These are phyloP conservation scores for Stegastes partitus DNA, from an alignment of 2,113 vertebrate genomes.

Conservation along the genomic window DNA sequence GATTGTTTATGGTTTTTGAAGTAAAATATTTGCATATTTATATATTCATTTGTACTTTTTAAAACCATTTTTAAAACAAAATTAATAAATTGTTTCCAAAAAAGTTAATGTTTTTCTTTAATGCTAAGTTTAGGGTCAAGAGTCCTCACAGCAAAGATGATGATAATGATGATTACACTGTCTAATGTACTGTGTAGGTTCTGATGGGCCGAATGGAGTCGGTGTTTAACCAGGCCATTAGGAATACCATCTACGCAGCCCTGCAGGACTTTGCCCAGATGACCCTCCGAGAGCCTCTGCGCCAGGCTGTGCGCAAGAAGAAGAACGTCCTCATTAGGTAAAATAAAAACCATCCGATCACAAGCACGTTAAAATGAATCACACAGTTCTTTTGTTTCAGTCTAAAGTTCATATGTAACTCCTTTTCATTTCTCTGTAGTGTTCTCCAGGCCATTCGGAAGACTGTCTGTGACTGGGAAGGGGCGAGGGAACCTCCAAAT, in stretches of 20 bases:
- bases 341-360: not conserved
- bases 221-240: slow-evolving; percentile 98
- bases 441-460: slow-evolving; percentile 99
- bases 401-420: not conserved
- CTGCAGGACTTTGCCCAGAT: slow-evolving; percentile 99
- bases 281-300: slow-evolving; percentile 93
- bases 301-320: slow-evolving; percentile 98
- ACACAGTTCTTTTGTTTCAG: not conserved
- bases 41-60: too few species aligned
- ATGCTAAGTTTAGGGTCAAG: not conserved
- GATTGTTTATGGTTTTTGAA: too few species aligned
- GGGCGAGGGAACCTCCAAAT: slow-evolving; percentile 95
- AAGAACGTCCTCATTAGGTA: slow-evolving; percentile 99
- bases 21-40: too few species aligned
- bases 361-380: not conserved
- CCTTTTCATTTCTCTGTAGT: slow-evolving; percentile 71
- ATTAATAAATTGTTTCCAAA: too few species aligned
- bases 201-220: slow-evolving; percentile 99
- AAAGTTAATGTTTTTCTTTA: too few species aligned
- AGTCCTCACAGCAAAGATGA: not conserved
- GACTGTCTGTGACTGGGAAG: slow-evolving; percentile 99
- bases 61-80: too few species aligned
- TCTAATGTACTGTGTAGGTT: slow-evolving; percentile 76
- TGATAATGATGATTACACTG: not conserved
- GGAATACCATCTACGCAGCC: slow-evolving; percentile 98